These are phyloP conservation scores for Acromyrmex echinatior DNA, from an alignment of 1,140 invertebrate genomes.

Conservation along the genomic window DNA sequence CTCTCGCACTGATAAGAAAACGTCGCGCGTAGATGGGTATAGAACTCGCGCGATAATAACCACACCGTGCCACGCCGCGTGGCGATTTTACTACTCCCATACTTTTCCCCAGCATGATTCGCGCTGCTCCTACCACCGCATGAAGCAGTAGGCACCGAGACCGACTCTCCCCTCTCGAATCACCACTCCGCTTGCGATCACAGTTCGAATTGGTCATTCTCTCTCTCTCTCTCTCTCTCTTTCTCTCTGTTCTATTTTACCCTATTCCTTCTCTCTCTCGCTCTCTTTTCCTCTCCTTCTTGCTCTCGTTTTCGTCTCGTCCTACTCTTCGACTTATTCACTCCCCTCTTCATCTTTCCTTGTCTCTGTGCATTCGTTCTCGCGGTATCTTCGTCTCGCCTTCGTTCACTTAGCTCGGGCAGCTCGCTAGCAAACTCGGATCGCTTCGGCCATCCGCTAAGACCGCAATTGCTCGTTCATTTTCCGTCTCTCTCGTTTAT, in stretches of 20 bases:
- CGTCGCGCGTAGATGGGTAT: slow-evolving; percentile 21
- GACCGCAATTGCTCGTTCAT: slow-evolving; percentile 10
- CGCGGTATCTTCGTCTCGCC: slow-evolving; percentile 38
- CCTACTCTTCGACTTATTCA: slow-evolving; percentile 18
- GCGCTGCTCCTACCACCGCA: slow-evolving; percentile 67
- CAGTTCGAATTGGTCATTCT: neutral
- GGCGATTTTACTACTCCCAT: slow-evolving; percentile 53
- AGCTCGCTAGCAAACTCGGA: slow-evolving; percentile 29
- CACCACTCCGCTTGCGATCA: slow-evolving; percentile 14
- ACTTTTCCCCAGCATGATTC: slow-evolving; percentile 73
- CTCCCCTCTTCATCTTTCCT: slow-evolving; percentile 4
- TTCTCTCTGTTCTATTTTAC: too few species aligned
- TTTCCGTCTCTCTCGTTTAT: slow-evolving; percentile 32
- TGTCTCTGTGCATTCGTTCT: slow-evolving; percentile 4
- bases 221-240: neutral
- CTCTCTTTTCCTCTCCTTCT: slow-evolving; percentile 16
- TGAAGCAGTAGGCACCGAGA: slow-evolving; percentile 48
- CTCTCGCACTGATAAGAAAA: slow-evolving; percentile 56
- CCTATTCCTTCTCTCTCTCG: too few species aligned
- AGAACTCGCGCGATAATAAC: slow-evolving; percentile 51
- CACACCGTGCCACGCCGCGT: slow-evolving; percentile 2
- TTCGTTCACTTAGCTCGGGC: slow-evolving; percentile 34
- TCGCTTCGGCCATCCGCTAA: slow-evolving; percentile 34
- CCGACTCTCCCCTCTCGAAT: slow-evolving; percentile 63
- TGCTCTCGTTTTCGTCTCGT: neutral